A percentile compares a stretch with the other conserved stretches of the same genome.
These are phyloP conservation scores for Seriola quinqueradiata DNA, from an alignment of 2,113 vertebrate genomes.

Conservation along the genomic window DNA sequence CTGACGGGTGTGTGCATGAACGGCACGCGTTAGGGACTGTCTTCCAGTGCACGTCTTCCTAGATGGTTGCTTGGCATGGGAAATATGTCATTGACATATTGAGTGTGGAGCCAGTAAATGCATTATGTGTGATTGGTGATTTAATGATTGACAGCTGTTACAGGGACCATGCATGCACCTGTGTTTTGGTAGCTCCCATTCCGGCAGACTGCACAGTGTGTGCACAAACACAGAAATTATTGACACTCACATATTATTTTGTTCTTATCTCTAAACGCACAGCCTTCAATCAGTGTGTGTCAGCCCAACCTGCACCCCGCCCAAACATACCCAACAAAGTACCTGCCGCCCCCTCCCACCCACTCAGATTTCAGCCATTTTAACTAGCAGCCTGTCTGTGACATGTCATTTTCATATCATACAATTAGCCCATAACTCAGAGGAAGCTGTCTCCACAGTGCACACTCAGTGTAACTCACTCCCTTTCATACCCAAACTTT, in stretches of 20 bases:
- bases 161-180: conserved; percentile 38
- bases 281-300: conserved; percentile 30
- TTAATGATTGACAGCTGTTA: conserved; percentile 15
- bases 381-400: conserved; percentile 47
- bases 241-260: background rate
- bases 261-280: conserved; percentile 2
- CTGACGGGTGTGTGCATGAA: conserved; percentile 70
- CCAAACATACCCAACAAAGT: conserved; percentile 14
- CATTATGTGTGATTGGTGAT: conserved; percentile 13
- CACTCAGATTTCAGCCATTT: conserved; percentile 29
- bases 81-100: conserved; percentile 67
- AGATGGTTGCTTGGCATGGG: conserved; percentile 63
- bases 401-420: conserved; percentile 5
- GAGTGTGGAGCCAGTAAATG: conserved; percentile 37
- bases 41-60: conserved; percentile 55
- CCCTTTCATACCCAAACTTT: conserved; percentile 1
- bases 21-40: conserved; percentile 34
- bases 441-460: conserved; percentile 14
- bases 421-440: conserved; percentile 61
- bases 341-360: background rate
- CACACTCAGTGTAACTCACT: background rate
- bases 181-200: background rate
- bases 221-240: background rate
- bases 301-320: background rate
- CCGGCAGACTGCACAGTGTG: background rate